Percentiles rank a stretch among this genome's conserved stretches.
Evolutionary conservation across 2,113 vertebrate species (phyloP).

Genomic region (Malaclemys terrapin): DNA sequence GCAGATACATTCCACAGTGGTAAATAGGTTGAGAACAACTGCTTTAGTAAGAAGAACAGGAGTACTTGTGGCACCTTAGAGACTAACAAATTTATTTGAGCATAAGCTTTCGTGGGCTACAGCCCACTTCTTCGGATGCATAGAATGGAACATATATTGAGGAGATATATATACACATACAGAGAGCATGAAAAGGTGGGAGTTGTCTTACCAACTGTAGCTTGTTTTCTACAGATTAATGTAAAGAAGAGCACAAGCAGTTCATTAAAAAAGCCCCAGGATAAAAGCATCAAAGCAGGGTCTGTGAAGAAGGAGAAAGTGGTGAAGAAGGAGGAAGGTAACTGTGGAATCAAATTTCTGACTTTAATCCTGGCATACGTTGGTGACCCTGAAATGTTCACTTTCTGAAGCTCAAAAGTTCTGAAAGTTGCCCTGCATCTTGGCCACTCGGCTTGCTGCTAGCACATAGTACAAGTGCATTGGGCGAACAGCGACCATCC

Average conservation of each 20-base stretch:
- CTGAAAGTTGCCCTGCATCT: constrained; percentile 8
- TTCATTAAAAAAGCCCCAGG: constrained; percentile 89
- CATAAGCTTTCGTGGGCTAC: too few species aligned
- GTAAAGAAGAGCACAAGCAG: constrained; percentile 84
- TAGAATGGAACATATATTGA: too few species aligned
- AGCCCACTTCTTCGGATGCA: too few species aligned
- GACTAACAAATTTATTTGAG: too few species aligned
- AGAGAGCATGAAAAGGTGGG: too few species aligned
- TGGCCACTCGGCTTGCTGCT: background rate
- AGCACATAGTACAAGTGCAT: background rate
- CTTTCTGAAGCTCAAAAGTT: background rate
- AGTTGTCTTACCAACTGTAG: too few species aligned
- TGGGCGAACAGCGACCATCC: background rate
- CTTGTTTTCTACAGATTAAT: constrained; percentile 81
- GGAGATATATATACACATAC: too few species aligned
- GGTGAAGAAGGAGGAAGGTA: constrained; percentile 87
- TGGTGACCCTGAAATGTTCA: background rate
- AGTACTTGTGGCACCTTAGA: too few species aligned
- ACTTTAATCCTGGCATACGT: background rate
- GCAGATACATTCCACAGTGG: too few species aligned
- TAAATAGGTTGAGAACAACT: too few species aligned
- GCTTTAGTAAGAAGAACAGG: background rate
- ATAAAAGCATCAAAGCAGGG: constrained; percentile 86
- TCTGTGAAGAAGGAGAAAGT: constrained; percentile 91
- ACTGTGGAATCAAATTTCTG: constrained; percentile 48